phyloP scores from a whole-genome alignment of 2,113 vertebrate genomes.

The Epinephelus cyanopodus region DNA sequence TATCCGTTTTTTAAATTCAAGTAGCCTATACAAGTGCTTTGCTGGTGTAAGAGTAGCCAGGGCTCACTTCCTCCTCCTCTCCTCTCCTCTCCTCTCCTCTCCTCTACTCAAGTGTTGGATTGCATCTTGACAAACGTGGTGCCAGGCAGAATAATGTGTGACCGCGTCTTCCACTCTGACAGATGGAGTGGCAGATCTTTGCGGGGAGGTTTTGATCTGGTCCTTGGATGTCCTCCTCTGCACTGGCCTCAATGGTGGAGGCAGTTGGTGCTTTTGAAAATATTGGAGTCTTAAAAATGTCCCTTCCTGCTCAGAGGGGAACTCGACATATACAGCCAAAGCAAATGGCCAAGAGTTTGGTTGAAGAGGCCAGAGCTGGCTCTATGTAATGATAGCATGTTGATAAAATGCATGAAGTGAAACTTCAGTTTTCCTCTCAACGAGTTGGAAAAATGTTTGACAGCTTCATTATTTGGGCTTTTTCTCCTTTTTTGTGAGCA shows the following conservation, averaged over 20 bases:
- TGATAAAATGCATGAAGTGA: neutral
- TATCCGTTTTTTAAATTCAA: neutral
- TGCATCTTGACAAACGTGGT: slow-evolving; percentile 39
- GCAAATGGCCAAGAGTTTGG: neutral
- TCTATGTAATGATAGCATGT: neutral
- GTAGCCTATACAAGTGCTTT: neutral
- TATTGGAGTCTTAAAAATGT: slow-evolving; percentile 3
- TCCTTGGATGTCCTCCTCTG: slow-evolving; percentile 42
- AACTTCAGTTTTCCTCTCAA: neutral
- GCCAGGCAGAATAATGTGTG: slow-evolving; percentile 30
- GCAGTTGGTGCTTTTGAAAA: slow-evolving; percentile 45
- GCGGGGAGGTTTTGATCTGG: slow-evolving; percentile 48
- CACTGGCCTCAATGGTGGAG: slow-evolving; percentile 16
- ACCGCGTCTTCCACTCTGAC: slow-evolving; percentile 41
- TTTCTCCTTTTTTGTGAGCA: neutral
- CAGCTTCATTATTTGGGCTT: neutral
- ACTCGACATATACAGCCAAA: neutral
- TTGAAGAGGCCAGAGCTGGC: slow-evolving; percentile 13
- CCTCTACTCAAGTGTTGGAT: slow-evolving; percentile 28
- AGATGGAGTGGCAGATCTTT: slow-evolving; percentile 60
- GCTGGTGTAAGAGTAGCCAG: neutral
- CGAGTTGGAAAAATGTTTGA: neutral
- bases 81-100: no score
- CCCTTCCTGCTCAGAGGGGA: slow-evolving; percentile 10
- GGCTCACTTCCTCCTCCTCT: neutral